Conservation (phyloP, 2,113 vertebrate genomes). For the Paracanthobrama guichenoti region DNA sequence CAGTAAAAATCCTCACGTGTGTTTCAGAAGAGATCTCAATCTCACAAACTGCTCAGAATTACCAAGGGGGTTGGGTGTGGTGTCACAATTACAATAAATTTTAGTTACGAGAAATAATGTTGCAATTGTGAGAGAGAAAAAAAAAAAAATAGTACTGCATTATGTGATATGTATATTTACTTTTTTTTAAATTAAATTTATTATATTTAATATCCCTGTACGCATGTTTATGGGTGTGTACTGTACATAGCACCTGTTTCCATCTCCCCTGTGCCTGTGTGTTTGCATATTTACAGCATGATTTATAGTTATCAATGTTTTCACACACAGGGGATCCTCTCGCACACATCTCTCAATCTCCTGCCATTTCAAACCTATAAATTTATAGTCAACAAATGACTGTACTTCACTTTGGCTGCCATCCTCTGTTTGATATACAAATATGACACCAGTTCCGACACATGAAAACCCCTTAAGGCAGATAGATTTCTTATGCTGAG, state of each 20-base stretch:
- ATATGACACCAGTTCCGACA: constrained; percentile 3
- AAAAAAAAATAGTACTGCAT: no score
- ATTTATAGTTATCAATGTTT: constrained; percentile 41
- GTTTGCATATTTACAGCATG: neutral
- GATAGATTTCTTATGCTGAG: neutral
- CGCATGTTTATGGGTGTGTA: constrained; percentile 19
- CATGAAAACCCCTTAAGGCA: constrained; percentile 11
- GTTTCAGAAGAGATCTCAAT: neutral
- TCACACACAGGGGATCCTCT: neutral
- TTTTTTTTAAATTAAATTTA: neutral
- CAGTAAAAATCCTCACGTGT: neutral
- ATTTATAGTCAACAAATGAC: constrained; percentile 27
- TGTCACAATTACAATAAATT: neutral
- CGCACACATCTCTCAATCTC: neutral
- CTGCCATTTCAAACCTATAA: neutral
- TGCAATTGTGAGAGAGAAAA: neutral
- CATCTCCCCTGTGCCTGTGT: neutral
- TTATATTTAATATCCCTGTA: neutral
- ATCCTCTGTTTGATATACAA: constrained; percentile 13
- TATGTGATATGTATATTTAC: no score
- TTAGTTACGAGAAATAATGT: neutral
- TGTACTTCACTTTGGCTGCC: constrained; percentile 3
- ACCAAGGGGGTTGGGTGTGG: no score
- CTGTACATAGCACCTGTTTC: constrained; percentile 21
- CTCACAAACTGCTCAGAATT: neutral